Evolutionary conservation across 2,113 vertebrate species (phyloP).

Genomic region (Apteryx owenii): DNA sequence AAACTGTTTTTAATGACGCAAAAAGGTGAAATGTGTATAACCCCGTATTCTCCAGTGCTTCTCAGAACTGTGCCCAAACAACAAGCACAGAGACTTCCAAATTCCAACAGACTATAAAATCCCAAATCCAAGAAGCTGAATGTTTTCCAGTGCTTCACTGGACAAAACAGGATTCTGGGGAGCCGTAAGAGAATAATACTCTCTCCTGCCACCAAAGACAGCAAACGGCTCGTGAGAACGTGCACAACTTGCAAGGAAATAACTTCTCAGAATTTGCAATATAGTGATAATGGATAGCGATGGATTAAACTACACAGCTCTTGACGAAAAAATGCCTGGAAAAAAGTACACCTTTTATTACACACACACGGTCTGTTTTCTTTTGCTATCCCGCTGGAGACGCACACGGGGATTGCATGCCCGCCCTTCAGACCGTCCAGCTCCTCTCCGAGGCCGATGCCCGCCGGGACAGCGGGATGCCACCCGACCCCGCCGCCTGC

Average conservation of each 20-base stretch:
- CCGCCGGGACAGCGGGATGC: no score
- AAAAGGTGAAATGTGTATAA: no score
- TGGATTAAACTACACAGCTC: not conserved
- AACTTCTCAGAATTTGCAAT: not conserved
- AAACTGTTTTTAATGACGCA: not conserved
- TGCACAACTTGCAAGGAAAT: not conserved
- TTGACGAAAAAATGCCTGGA: not conserved
- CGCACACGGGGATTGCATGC: not conserved
- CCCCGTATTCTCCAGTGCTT: not conserved
- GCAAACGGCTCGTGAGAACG: not conserved
- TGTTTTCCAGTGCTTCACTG: not conserved
- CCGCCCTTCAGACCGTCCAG: not conserved
- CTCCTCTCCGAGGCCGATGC: no score
- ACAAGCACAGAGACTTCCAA: not conserved
- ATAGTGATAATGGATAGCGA: no score
- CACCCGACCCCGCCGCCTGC: no score
- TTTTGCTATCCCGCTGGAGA: not conserved
- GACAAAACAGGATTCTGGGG: not conserved
- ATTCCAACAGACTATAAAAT: not conserved
- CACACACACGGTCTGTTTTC: no score
- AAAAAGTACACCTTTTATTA: not conserved
- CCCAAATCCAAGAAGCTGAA: not conserved
- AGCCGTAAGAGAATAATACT: not conserved
- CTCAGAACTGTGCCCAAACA: not conserved
- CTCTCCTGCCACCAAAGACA: not conserved